Evolutionary conservation across 2,797 vertebrate genomes (phyloP).

Genomic region (Enteromius argenteus): DNA sequence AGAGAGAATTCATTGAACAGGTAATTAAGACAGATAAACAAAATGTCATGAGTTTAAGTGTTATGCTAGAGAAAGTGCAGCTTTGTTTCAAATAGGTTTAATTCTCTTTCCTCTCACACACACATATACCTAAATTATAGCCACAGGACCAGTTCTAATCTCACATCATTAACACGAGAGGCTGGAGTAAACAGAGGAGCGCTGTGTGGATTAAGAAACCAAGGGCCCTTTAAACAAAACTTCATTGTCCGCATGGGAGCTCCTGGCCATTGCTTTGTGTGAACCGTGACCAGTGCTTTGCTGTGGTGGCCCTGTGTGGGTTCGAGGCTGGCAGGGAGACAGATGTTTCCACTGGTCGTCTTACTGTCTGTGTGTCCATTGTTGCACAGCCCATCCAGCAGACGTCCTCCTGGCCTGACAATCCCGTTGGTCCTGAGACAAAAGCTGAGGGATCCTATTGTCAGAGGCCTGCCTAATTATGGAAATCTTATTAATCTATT

Average conservation of each 20-base stretch:
- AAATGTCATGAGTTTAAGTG: not conserved
- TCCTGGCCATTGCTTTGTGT: conserved; percentile 54
- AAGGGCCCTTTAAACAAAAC: conserved; percentile 41
- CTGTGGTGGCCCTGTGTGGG: conserved; percentile 7
- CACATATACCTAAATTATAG: conserved; percentile 1
- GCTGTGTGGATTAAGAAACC: conserved; percentile 48
- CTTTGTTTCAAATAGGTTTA: not conserved
- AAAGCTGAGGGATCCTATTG: conserved; percentile 94
- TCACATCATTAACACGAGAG: conserved; percentile 18
- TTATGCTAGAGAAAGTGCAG: not conserved
- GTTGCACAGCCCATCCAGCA: conserved; percentile 75
- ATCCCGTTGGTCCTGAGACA: conserved; percentile 89
- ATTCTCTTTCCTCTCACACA: not conserved
- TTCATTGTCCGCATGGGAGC: conserved; percentile 52
- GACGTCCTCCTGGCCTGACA: conserved; percentile 82
- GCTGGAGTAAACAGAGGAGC: conserved; percentile 41
- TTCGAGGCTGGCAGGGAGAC: conserved; percentile 72
- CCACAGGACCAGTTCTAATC: conserved; percentile 38
- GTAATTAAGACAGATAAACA: not conserved
- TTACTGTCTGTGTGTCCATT: conserved; percentile 81
- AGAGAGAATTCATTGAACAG: not conserved
- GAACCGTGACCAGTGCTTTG: conserved; percentile 25
- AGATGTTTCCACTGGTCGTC: conserved; percentile 81
- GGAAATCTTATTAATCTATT: conserved; percentile 99
- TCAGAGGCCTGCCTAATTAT: conserved; percentile 90